These are phyloP conservation scores for Phataginus tetradactyla DNA, from an alignment of 2,797 vertebrate species.

Conservation along the genomic window DNA sequence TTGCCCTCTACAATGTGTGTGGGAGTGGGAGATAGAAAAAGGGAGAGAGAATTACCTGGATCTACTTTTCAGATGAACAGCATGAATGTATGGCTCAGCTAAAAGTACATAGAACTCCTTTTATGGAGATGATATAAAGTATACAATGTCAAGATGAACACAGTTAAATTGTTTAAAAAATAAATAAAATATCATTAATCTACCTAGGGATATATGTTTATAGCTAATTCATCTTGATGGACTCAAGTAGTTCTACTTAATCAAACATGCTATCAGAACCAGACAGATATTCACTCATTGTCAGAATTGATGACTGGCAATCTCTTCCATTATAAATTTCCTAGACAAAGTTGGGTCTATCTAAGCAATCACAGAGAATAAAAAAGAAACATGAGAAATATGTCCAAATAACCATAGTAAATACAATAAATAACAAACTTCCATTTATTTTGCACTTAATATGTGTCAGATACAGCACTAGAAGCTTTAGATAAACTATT, in stretches of 20 bases:
- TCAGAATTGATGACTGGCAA: background rate
- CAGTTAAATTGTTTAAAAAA: background rate
- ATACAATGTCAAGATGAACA: background rate
- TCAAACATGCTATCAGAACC: background rate
- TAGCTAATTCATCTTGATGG: background rate
- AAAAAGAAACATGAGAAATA: background rate
- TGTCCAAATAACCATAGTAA: background rate
- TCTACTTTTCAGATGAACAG: background rate
- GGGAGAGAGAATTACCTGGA: background rate
- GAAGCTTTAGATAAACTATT: background rate
- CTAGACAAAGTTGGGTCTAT: background rate
- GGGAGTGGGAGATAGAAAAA: background rate
- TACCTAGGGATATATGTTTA: background rate
- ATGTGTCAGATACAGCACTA: background rate
- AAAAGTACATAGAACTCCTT: background rate
- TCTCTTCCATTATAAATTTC: background rate
- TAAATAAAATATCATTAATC: background rate
- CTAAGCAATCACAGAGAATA: background rate
- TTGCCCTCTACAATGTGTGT: background rate
- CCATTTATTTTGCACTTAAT: conserved; percentile 7
- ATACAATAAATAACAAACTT: background rate
- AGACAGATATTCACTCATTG: background rate
- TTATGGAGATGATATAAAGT: background rate
- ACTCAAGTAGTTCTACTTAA: background rate
- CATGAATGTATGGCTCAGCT: background rate